phyloP scores from a whole-genome alignment of 1,140 invertebrate genomes.

The Hycleus cichorii region DNA sequence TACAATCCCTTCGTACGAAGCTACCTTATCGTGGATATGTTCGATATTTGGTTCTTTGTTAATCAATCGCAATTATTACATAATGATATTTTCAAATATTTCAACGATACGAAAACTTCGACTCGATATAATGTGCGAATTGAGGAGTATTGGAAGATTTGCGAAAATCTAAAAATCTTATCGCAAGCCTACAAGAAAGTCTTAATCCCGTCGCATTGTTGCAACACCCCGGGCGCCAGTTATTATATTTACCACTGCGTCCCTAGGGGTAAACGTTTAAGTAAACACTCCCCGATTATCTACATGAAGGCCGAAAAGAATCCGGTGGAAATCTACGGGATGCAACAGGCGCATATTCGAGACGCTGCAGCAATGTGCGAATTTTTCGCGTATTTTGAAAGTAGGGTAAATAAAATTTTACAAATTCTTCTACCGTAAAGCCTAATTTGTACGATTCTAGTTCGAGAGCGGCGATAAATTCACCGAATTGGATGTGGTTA shows the following conservation, averaged over 20 bases:
- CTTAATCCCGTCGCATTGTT: conserved; percentile 62
- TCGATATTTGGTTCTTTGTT: conserved; percentile 50
- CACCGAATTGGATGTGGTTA: conserved; percentile 62
- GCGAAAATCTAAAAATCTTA: conserved; percentile 59
- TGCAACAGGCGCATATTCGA: conserved; percentile 75
- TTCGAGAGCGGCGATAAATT: conserved; percentile 39
- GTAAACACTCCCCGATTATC: conserved; percentile 66
- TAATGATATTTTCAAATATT: conserved; percentile 16
- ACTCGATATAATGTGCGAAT: background rate
- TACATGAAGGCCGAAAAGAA: conserved; percentile 83
- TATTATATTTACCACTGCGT: conserved; percentile 65
- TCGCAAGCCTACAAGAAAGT: conserved; percentile 59
- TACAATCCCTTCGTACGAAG: conserved; percentile 78
- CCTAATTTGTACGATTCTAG: conserved; percentile 10
- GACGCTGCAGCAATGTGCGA: conserved; percentile 89
- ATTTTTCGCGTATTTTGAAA: conserved; percentile 80
- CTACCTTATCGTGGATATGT: conserved; percentile 57
- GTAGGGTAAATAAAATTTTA: conserved; percentile 43
- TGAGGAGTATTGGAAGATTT: conserved; percentile 42
- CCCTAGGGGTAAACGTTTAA: conserved; percentile 49
- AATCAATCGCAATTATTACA: conserved; percentile 44
- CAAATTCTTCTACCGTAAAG: background rate
- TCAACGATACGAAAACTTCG: background rate
- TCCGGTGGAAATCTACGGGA: conserved; percentile 73
- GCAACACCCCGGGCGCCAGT: conserved; percentile 65